Evolutionary conservation across 2,797 vertebrate species (phyloP), one percentile per base, ranked within the genome.

Genomic region (Linurgus olivaceus): DNA sequence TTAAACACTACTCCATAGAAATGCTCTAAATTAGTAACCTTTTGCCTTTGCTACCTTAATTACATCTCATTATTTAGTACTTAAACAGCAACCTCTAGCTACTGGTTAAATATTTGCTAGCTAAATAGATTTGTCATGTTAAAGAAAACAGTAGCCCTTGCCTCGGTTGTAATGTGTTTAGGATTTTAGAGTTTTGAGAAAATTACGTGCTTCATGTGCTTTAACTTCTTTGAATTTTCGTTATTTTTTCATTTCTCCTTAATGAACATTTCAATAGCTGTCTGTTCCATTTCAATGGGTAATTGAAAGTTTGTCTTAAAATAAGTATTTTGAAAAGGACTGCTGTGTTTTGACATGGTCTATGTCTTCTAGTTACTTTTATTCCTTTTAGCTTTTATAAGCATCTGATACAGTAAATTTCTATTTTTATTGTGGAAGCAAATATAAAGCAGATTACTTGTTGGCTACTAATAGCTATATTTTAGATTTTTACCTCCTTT

Each of bases 1-100:
- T 98, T 97, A 97, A 96, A 91, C 96, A 84, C 94, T 86, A 25
- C 76, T 83, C 90, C 47, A 33, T 66, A 95, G 95, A 96, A 95
- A 80, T 90, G 83, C 79, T 81, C 92, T 95, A 91, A 96, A 93
- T 95, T 93, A 93, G 86, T 94, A 94, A 96, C 97, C 95, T 97
- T 97, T 97, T 96, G 89, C 96, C 96, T 96, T 96, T 86, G 88
- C 90, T 95, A 67, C 96, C 82, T 95, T 97, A 96, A 96, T 98
- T 97, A 91, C 89, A 59, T 84, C 92, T 95, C 93, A 93, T 96
- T 94, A 95, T 61, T 93, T 85, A 55, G 91, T 93, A 86, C 95
- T 97, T 97, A 94, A 92, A 90, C 84, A 91, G 70, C 83, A 93
- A 85, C 81, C 72, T 92, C 83, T 96, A 95, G 79, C 93, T 96